Evolutionary conservation across 1,140 invertebrate genomes (phyloP), one percentile per base, ranked within the genome.

Genomic region (Arion vulgaris): DNA sequence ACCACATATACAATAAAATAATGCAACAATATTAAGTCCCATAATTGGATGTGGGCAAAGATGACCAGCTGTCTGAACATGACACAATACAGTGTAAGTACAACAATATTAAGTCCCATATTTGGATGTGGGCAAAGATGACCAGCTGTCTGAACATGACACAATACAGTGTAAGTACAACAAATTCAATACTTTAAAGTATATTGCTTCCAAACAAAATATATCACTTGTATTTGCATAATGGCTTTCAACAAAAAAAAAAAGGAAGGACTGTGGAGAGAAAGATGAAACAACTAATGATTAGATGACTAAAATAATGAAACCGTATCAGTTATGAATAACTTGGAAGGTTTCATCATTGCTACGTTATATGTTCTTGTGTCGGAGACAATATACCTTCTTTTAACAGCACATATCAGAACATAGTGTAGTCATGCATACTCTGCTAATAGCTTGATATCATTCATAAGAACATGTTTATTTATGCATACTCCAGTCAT

Each of bases 201-300:
- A 75, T 75, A 75, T 75, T 75, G 73, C 73, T 75, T 75, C 73
- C 38, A 75, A 75, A 75, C 73, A 75, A 75, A 75, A 75, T 75
- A 75, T 75, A 75, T 75, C 73, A 75, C 73, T 75, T 75, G 32
- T 45, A 75, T 75, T 75, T 75, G 73, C 73, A 75, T 75, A 75
- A 75, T 75, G 73, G 73, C 73, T 75, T 51, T 75, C 73, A 75
- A 75, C 73, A 75, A 34, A 75, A 75, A 51, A n/a, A 4, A 57
- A 4, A 19, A 15, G 23, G 51, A 23, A 26, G 23, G 23, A 57
- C 23, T 7, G 26, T 23, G 23, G 17, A 57, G 51, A 9, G 17
- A 19, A 23, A 1, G 51, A 26, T 57, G 9, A 57, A 23, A 23
- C 26, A 4, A 57, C 2, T 15, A 23, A 26, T 57, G 51, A 9